These are phyloP conservation scores for Avahi laniger DNA, from an alignment of 2,797 vertebrate species.

Conservation along the genomic window DNA sequence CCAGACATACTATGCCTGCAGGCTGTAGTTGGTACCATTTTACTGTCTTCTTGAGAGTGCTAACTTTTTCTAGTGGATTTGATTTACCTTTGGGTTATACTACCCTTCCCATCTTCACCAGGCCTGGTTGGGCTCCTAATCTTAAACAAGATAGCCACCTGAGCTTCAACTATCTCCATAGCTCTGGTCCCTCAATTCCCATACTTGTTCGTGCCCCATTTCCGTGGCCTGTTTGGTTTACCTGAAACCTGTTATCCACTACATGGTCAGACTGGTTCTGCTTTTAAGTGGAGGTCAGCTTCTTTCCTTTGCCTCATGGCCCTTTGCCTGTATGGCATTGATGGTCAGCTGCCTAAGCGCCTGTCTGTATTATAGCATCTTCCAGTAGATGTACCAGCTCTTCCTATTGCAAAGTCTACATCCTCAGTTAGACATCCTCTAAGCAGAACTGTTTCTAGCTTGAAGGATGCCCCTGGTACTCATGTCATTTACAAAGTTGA, in stretches of 20 bases:
- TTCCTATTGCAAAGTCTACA: background rate
- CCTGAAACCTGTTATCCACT: background rate
- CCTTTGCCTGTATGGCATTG: background rate
- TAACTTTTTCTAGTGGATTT: background rate
- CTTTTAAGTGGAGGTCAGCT: background rate
- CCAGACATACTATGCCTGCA: background rate
- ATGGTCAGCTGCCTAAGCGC: background rate
- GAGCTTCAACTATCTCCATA: background rate
- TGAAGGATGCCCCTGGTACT: background rate
- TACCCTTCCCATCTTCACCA: background rate
- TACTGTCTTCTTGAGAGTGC: background rate
- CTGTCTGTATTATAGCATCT: background rate
- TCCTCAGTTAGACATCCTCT: background rate
- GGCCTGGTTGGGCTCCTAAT: background rate
- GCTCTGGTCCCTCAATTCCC: background rate
- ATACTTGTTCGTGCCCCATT: background rate
- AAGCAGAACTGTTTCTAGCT: background rate
- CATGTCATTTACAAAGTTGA: background rate
- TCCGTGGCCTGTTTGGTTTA: background rate
- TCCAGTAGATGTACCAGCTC: background rate
- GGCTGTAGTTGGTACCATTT: background rate
- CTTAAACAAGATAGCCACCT: background rate
- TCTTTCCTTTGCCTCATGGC: background rate
- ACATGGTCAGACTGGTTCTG: background rate
- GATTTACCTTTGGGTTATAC: background rate